Base-by-base conservation (phyloP, 2,797 vertebrate species). In the Remorina albescens region DNA sequence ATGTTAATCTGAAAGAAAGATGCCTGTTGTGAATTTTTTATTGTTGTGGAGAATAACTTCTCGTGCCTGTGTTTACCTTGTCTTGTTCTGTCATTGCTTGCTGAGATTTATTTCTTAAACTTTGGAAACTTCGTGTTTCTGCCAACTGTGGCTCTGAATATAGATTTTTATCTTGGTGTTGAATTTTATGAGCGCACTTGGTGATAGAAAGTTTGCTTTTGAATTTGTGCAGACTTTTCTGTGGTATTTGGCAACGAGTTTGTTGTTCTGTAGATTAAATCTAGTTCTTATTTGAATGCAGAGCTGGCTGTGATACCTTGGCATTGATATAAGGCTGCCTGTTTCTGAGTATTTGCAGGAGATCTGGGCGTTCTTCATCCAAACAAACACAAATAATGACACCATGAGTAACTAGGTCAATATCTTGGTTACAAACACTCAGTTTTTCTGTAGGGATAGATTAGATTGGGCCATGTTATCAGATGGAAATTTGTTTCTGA, bases 1-100 rank as follows among this genome's bases (percentile, higher is more conserved):
- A 88, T 89, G 87, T 86, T 90, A 85, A 88, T 90, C 81, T 80
- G 62, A 75, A 73, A 85, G 64, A 78, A 79, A 36, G 80, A 85
- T 82, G 75, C 60, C 71, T 81, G 71, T 84, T 83, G 73, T 75
- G 63, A 73, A 56, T 60, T 85, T 81, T 54, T 78, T 53, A 71
- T 80, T 85, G 71, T 85, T 9, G 18, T 67, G 66, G 56, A 70
- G 46, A 76, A 85, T 69, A 63, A 61, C 56, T 83, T 63, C 28
- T 66, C 55, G 30, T 74, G 58, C 67, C 73, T 81, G 55, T 81
- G 39, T 78, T 75, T 70, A 23, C 65, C 59, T 55, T 57, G 47
- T 55, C 42, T 71, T 32, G 8, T 59, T 66, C 50, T 59, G 18
- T 83, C 58, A 68, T 74, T 59, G 53, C 46, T 65, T 18, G 16